Evolutionary conservation across 2,888 invertebrate genomes (phyloP).

Genomic region (Acanthopleura granulata): DNA sequence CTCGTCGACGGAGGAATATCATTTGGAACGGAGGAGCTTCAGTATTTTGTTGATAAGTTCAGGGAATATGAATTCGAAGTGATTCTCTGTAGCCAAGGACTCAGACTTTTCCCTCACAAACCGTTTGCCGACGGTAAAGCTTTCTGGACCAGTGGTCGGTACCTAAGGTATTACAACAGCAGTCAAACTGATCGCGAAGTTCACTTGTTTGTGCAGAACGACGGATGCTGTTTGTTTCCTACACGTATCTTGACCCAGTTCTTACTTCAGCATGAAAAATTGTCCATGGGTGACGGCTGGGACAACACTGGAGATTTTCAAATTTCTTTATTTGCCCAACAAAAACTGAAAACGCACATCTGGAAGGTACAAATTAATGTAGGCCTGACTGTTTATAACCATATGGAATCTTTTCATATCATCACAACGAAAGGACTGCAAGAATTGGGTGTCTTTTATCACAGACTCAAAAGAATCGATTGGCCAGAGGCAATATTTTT

Average conservation of each 20-base stretch:
- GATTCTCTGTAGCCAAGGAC: slow-evolving; percentile 11
- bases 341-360: background rate
- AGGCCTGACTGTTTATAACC: background rate
- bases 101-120: slow-evolving; percentile 2
- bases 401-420: too few relatives aligned
- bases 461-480: background rate
- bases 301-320: background rate
- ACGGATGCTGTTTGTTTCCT: background rate
- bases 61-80: background rate
- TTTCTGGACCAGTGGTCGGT: slow-evolving; percentile 4
- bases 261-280: background rate
- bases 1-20: background rate
- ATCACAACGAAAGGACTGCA: background rate
- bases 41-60: background rate
- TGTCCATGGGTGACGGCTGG: background rate
- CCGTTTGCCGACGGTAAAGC: background rate
- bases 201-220: background rate
- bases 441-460: slow-evolving; percentile 6
- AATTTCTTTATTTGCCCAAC: background rate
- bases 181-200: slow-evolving; percentile 3
- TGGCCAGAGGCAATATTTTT: background rate
- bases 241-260: background rate
- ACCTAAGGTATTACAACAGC: background rate
- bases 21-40: background rate
- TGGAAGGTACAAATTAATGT: slow-evolving; percentile 3